phyloP scores from a whole-genome alignment of 2,888 invertebrate genomes.

The Stramonita haemastoma region DNA sequence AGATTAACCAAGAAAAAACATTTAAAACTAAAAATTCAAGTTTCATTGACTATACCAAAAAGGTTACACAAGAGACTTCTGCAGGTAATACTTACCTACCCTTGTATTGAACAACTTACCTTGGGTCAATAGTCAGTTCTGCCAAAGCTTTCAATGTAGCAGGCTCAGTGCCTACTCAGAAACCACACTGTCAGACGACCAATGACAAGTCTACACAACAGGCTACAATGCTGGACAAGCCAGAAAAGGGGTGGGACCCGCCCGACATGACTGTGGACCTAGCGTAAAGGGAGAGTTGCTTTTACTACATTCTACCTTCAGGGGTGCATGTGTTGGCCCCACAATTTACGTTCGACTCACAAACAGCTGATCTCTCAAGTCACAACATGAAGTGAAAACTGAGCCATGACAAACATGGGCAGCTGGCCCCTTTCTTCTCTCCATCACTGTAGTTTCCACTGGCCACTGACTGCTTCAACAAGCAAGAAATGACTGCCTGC shows the following conservation, averaged over 20 bases:
- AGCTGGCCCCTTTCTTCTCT: no score
- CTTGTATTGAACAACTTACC: neutral
- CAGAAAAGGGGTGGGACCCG: constrained; percentile 20
- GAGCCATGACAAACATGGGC: no score
- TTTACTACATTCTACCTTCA: neutral
- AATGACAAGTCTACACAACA: neutral
- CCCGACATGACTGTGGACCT: constrained; percentile 44
- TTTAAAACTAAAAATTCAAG: neutral
- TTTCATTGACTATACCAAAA: no score
- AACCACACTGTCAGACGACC: neutral
- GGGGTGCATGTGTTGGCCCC: constrained; percentile 22
- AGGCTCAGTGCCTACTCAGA: neutral
- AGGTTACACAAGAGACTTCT: no score
- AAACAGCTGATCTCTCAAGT: neutral
- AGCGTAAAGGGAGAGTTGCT: constrained; percentile 38
- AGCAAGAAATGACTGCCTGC: no score
- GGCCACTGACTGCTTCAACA: no score
- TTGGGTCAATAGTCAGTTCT: neutral
- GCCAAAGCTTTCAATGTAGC: neutral
- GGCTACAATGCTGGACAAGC: neutral
- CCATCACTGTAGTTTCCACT: no score
- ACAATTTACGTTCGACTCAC: neutral
- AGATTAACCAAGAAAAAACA: neutral
- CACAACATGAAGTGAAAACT: neutral
- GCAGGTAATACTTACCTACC: neutral